These are phyloP conservation scores for Ornithoptera priamus DNA, from an alignment of 2,888 invertebrate species.

Conservation along the genomic window DNA sequence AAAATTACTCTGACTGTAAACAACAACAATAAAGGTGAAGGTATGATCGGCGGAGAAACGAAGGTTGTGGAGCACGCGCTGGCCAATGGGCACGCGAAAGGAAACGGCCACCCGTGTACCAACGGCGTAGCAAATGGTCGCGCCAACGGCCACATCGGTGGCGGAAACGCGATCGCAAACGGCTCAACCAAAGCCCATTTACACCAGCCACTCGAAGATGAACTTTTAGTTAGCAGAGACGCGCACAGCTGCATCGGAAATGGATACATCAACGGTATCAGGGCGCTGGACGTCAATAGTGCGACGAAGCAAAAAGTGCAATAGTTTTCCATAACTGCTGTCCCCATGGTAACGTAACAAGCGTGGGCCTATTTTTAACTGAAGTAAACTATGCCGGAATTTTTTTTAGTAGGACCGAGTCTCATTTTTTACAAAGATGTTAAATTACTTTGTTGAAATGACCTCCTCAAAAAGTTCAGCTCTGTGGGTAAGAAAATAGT, in stretches of 20 bases:
- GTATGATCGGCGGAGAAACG: constrained; percentile 16
- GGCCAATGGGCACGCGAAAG: constrained; percentile 42
- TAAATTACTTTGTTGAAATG: no score
- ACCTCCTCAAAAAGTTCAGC: no score
- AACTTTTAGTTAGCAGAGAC: constrained; percentile 12
- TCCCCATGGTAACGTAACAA: no score
- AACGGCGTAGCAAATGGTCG: constrained; percentile 24
- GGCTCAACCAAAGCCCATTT: constrained; percentile 18
- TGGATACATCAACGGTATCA: constrained; percentile 44
- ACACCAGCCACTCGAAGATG: not conserved
- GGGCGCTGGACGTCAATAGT: constrained; percentile 34
- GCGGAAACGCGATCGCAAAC: constrained; percentile 34
- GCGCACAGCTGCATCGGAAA: constrained; percentile 38
- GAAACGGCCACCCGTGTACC: constrained; percentile 30
- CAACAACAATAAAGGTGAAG: constrained; percentile 47
- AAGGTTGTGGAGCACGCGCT: constrained; percentile 21
- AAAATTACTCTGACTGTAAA: constrained; percentile 44
- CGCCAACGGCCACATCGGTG: constrained; percentile 43
- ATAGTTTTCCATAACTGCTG: constrained; percentile 40
- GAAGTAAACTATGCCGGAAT: no score
- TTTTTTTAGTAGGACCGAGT: no score
- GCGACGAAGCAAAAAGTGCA: constrained; percentile 66
- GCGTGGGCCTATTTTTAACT: no score
- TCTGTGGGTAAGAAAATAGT: no score
- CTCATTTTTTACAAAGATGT: no score